Percentiles rank a stretch among this genome's conserved stretches.
phyloP scores from a whole-genome alignment of 2,113 vertebrate genomes.

The Passer montanus region DNA sequence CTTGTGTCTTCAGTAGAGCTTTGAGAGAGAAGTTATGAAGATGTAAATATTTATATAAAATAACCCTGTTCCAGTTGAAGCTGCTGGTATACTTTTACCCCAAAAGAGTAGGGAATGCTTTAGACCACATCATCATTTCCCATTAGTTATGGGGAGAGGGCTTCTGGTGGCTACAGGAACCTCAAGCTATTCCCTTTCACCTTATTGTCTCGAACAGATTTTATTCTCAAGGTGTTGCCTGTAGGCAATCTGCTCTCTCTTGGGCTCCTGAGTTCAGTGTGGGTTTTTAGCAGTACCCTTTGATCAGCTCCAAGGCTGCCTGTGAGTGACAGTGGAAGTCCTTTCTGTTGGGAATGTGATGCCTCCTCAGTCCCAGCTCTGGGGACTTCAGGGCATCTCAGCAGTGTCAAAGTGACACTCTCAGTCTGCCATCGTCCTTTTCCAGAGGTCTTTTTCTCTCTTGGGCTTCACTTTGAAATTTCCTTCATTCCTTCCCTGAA shows the following conservation, averaged over 20 bases:
- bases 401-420: neutral
- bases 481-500: neutral
- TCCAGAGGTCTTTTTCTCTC: neutral
- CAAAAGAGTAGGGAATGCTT: neutral
- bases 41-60: neutral
- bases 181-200: neutral
- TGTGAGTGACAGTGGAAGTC: constrained; percentile 3
- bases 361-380: neutral
- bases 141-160: neutral
- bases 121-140: neutral
- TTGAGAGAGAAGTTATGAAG: neutral
- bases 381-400: neutral
- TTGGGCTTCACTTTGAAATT: constrained; percentile 8
- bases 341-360: neutral
- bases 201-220: neutral
- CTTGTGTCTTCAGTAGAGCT: neutral
- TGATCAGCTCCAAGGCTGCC: neutral
- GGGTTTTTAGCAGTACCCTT: neutral
- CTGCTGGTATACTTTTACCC: neutral
- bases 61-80: neutral
- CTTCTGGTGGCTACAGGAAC: neutral
- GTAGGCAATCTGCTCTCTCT: neutral
- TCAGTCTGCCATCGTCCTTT: neutral
- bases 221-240: neutral
- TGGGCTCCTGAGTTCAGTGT: neutral